Percentiles rank a stretch among this genome's conserved stretches.
Evolutionary conservation across 2,113 vertebrate species (phyloP).

Genomic region (Solea solea): DNA sequence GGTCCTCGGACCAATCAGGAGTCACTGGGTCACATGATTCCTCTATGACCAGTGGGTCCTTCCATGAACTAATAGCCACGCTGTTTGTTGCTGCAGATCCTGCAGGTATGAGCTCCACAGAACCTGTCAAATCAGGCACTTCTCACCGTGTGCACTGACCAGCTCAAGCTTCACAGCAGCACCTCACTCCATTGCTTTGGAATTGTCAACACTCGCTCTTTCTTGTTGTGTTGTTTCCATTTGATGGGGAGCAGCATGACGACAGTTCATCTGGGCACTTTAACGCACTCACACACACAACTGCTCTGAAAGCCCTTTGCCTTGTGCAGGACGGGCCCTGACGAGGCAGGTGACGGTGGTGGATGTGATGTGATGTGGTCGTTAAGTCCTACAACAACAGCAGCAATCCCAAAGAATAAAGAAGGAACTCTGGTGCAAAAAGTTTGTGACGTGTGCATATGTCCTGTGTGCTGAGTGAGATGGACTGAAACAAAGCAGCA

Average conservation of each 20-base stretch:
- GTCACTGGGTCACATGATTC: too few relatives aligned
- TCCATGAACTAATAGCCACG: neutral
- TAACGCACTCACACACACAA: too few relatives aligned
- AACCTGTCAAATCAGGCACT: constrained; percentile 33
- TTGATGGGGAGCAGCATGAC: constrained; percentile 4
- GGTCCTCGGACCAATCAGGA: too few relatives aligned
- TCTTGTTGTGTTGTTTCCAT: neutral
- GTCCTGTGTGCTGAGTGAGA: constrained; percentile 47
- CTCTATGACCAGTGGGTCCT: too few relatives aligned
- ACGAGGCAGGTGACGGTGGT: neutral
- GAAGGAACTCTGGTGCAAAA: neutral
- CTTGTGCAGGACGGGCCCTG: neutral
- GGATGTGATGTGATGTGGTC: neutral
- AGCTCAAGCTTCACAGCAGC: neutral
- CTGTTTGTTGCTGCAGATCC: constrained; percentile 28
- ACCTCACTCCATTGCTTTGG: constrained; percentile 13
- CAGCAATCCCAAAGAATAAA: neutral
- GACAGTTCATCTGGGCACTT: constrained; percentile 17
- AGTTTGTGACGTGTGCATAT: constrained; percentile 1
- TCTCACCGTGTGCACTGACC: constrained; percentile 14
- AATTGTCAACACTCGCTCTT: constrained; percentile 9
- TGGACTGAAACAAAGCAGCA: constrained; percentile 35
- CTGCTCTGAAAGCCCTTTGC: constrained; percentile 9
- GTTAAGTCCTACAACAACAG: neutral
- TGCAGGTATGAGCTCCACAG: constrained; percentile 26